Conservation (phyloP, 2,888 invertebrate genomes). For the Fissipunctia ypsillon region DNA sequence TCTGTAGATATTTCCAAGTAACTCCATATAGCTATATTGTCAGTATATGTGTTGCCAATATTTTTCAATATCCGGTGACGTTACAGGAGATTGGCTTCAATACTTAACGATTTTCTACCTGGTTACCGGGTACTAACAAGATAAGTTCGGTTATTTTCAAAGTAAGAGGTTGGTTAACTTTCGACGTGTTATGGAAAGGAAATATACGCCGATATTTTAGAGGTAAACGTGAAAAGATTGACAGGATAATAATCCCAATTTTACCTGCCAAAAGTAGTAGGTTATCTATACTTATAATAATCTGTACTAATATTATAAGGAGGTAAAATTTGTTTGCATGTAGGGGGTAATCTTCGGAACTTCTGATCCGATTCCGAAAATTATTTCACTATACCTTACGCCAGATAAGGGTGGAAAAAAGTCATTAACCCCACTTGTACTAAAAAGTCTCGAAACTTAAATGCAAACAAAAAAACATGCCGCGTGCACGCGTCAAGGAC, state of each 20-base stretch:
- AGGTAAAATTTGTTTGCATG: too few relatives aligned
- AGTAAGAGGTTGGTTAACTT: constrained; percentile 1
- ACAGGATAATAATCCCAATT: not conserved
- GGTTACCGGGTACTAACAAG: constrained; percentile 3
- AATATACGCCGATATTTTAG: not conserved
- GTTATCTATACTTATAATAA: not conserved
- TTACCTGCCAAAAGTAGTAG: too few relatives aligned
- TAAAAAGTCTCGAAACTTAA: too few relatives aligned
- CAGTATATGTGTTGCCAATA: constrained; percentile 16
- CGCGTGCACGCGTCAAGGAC: too few relatives aligned
- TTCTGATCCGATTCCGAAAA: too few relatives aligned
- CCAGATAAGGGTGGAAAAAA: too few relatives aligned
- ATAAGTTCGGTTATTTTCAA: constrained; percentile 7
- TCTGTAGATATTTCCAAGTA: constrained; percentile 6
- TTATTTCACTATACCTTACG: too few relatives aligned
- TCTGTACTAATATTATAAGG: too few relatives aligned
- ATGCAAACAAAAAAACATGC: too few relatives aligned
- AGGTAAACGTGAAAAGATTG: not conserved
- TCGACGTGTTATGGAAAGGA: not conserved
- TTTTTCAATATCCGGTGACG: constrained; percentile 35
- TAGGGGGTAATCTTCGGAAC: too few relatives aligned
- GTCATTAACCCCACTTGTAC: too few relatives aligned
- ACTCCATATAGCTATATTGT: not conserved
- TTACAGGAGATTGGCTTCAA: constrained; percentile 15
- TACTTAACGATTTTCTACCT: constrained; percentile 3